Evolutionary conservation across 2,888 invertebrate genomes (phyloP), one percentile per base, ranked within the genome.

Genomic region (Lypha dubia): DNA sequence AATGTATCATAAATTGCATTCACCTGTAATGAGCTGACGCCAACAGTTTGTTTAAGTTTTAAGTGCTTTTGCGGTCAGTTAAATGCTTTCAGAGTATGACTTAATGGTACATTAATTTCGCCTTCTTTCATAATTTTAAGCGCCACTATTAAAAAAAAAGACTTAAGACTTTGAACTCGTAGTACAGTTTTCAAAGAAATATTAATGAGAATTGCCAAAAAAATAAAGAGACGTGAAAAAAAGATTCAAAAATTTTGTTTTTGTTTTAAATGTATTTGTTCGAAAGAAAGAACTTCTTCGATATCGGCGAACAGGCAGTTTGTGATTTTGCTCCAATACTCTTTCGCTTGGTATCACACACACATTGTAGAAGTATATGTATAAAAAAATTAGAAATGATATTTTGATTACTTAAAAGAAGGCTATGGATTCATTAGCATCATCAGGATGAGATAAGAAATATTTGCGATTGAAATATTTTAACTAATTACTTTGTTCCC

Each of bases 1-100:
- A 79, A 20, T 38, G 56, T 56, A 8, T 85, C 88, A 89, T 86
- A 88, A 88, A 89, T 89, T 88, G 87, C 89, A 89, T 89, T 88
- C 89, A 90, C 89, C 89, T 89, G 90, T 89, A 90, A 90, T 88
- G 89, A 89, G 89, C 89, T 89, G 89, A 89, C 89, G 89, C 90
- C 89, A 89, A 49, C 15, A 17, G 38, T 56, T 73, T 44, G 20
- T 6, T 63, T 32, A 3, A 28, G 20, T 32, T 70, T 76, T 63
- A 75, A 70, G 53, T 56, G 53, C 62, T 68, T 70, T 53, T 60
- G 38, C 58, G 35, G 62, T 28, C 62, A 62, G 32, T 75, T 81
- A 38, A 75, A 56, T 56, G 17, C 3, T 68, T 70, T 49, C 13
- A 44, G 35, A 63, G 28, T 81, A 75, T 63, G 46, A 75, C 62